These are phyloP conservation scores for Machimus rusticus DNA, from an alignment of 2,888 invertebrate species.

Conservation along the genomic window DNA sequence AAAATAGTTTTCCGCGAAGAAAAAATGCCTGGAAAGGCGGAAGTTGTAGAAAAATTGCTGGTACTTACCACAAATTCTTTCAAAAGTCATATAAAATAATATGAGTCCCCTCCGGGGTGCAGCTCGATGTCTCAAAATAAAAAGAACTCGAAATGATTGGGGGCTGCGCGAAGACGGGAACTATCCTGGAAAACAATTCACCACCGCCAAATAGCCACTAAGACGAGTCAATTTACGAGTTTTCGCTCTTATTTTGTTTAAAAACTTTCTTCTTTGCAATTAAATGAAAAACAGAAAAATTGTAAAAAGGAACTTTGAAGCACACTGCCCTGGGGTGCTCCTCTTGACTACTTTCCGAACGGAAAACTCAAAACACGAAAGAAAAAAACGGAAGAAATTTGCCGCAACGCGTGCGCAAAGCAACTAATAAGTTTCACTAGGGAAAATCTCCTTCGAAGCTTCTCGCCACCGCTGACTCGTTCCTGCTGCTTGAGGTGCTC, in stretches of 20 bases:
- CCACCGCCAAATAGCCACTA: constrained; percentile 7
- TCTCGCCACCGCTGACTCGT: not conserved
- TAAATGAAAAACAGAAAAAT: not conserved
- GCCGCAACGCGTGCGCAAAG: constrained; percentile 27
- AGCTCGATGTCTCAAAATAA: constrained; percentile 57
- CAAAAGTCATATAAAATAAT: constrained; percentile 94
- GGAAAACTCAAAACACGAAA: not conserved
- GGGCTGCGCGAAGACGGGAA: not conserved
- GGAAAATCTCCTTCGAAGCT: not conserved
- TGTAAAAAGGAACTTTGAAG: not conserved
- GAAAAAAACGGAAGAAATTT: not conserved
- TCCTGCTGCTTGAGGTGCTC: not conserved
- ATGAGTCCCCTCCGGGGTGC: constrained; percentile 61
- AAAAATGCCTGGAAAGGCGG: not conserved
- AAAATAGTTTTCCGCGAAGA: not conserved
- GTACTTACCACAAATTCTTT: constrained; percentile 86
- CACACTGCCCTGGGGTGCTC: not conserved
- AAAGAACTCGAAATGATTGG: constrained; percentile 44
- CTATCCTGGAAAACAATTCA: constrained; percentile 4
- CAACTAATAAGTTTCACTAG: not conserved
- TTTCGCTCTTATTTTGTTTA: not conserved
- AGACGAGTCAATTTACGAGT: not conserved
- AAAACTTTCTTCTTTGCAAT: not conserved
- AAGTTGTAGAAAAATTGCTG: not conserved
- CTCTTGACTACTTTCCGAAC: not conserved